Conservation (phyloP, 2,888 invertebrate genomes). For the Ethmia dodecea region DNA sequence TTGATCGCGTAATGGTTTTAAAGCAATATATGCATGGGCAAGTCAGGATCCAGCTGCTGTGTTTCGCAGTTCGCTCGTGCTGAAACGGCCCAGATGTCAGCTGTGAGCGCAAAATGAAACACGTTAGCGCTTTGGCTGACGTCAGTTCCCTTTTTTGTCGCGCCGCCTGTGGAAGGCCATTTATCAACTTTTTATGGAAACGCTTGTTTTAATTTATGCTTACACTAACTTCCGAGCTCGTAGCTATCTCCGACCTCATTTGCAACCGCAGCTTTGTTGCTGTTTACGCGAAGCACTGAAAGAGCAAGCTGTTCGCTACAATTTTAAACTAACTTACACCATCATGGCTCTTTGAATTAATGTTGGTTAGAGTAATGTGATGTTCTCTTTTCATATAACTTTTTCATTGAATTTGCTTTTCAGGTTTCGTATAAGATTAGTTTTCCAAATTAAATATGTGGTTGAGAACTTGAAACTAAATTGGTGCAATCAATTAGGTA, state of each 20-base stretch:
- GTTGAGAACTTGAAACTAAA: too few relatives aligned
- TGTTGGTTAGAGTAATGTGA: constrained; percentile 14
- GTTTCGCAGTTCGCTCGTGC: constrained; percentile 32
- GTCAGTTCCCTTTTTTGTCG: constrained; percentile 66
- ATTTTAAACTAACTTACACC: constrained; percentile 35
- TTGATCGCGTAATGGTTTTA: constrained; percentile 12
- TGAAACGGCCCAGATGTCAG: constrained; percentile 64
- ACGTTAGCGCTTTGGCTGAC: constrained; percentile 65
- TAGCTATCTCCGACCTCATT: constrained; percentile 68
- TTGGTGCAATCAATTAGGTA: too few relatives aligned
- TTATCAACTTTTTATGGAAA: constrained; percentile 75
- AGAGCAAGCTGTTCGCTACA: constrained; percentile 36
- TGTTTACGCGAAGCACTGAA: constrained; percentile 39
- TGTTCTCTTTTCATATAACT: background rate
- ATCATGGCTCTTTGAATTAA: constrained; percentile 28
- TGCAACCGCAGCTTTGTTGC: constrained; percentile 55
- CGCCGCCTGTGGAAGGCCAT: constrained; percentile 64
- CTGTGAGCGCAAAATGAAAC: constrained; percentile 66
- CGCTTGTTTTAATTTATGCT: constrained; percentile 75
- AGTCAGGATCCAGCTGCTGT: constrained; percentile 28
- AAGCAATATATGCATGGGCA: constrained; percentile 18
- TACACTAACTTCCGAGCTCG: constrained; percentile 61
- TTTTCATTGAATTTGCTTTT: too few relatives aligned
- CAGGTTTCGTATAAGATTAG: too few relatives aligned
- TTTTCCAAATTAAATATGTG: too few relatives aligned